Base-by-base conservation (phyloP, 2,113 vertebrate species). In the Edolisoma coerulescens region DNA sequence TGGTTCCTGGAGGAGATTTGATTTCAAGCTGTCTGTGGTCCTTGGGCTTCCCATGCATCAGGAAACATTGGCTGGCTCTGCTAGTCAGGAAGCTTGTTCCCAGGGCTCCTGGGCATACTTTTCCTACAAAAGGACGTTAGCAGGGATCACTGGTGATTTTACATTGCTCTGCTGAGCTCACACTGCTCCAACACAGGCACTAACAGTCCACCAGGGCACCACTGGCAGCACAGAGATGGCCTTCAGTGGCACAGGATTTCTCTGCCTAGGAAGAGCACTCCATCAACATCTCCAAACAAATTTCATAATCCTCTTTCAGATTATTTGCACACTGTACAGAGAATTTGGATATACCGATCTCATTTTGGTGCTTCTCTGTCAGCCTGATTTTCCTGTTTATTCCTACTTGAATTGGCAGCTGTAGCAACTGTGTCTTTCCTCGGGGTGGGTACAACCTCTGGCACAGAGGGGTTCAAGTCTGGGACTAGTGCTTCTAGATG, bases 1-100 rank as follows among this genome's bases (percentile, higher is more conserved):
- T 77, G 54, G 71, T 91, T 95, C 81, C 83, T 88, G 78, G 67
- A 95, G 75, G 54, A 95, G 88, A 60, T 93, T 89, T 39, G 30
- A 56, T 91, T 94, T 91, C 90, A 89, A 8, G 65, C 60, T 89
- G 42, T 84, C 84, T 56, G 41, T 63, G 41, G 22, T 78, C 47
- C 60, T 84, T 75, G 47, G 69, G 16, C 81, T 93, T 88, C 49
- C 3, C 50, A 11, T n/a, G 90, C 22, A 32, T 47, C 13, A 35
- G 84, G 79, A 89, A 70, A 14, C 41, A 5, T 4, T 75, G 75
- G 23, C 64, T 87, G 50, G 42, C 26, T 71, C 68, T 84, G 28
- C 27, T 45, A 28, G n/a, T 27, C 37, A 54, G 84, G 68, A 69
- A 50, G 32, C 23, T 89, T 37, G 3, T 84, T 91, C 74, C 61